These are phyloP conservation scores for Danio albolineatus DNA, from an alignment of 2,797 vertebrate genomes.

Conservation along the genomic window DNA sequence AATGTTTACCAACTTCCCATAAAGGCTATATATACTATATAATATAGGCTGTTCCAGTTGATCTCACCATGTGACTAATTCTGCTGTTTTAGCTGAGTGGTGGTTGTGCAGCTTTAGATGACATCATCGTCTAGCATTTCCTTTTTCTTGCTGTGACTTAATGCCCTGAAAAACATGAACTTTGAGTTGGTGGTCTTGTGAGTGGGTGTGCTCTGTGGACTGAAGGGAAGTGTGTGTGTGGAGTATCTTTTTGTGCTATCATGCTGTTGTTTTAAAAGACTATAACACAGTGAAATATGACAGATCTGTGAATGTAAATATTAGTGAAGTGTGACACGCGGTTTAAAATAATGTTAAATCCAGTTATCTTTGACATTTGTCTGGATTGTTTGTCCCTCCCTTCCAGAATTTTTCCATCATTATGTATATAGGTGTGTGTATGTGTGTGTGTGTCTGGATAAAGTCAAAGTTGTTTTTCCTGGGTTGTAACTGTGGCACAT, in stretches of 20 bases:
- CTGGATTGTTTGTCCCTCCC: background rate
- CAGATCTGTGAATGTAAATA: conserved; percentile 22
- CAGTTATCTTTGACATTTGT: conserved; percentile 10
- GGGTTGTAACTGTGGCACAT: conserved; percentile 23
- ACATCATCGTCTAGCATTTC: conserved; percentile 26
- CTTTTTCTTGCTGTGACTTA: conserved; percentile 5
- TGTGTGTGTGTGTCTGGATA: conserved; percentile 3
- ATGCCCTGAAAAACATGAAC: conserved; percentile 18
- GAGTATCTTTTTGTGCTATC: background rate
- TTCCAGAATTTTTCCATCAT: conserved; percentile 10
- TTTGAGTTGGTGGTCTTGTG: conserved; percentile 18
- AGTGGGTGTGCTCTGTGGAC: background rate
- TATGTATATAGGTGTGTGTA: conserved; percentile 18
- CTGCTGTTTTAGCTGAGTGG: background rate
- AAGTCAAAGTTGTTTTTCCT: conserved; percentile 30
- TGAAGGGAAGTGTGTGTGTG: conserved; percentile 6
- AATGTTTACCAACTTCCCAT: background rate
- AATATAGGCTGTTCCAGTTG: background rate
- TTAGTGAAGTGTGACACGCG: conserved; percentile 10
- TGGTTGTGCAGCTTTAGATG: background rate
- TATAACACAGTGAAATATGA: conserved; percentile 11
- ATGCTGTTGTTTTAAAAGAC: background rate
- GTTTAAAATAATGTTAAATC: conserved; percentile 20
- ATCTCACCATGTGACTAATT: conserved; percentile 1
- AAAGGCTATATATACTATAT: too few relatives aligned